Base-by-base conservation (phyloP, 37 sponge, comb jelly and placozoan species). In the Agelas oroides region DNA sequence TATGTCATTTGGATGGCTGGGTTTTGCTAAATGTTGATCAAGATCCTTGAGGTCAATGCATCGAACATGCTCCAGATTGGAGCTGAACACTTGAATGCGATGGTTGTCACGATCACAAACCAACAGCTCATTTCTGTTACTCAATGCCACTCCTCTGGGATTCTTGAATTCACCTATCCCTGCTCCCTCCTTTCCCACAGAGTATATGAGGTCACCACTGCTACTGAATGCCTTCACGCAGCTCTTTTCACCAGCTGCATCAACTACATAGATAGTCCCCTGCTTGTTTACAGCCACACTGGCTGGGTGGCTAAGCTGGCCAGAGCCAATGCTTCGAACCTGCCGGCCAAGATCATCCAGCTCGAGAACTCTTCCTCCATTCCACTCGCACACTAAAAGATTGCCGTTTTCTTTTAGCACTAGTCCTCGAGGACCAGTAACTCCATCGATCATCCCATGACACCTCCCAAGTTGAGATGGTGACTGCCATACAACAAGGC, bases 51-150 rank as follows among this genome's bases (percentile, higher is more conserved):
- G 20, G 31, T 72, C 65, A 0, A 69, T 73, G 11, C 16, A n/a
- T 32, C 83, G 59, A 34, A 40, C 21, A 16, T 32, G n/a, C 46
- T 58, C 37, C 27, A 82, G 74, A 5, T 35, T 15, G 1, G 20
- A 25, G 36, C 57, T 52, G 58, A 73, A 82, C 15, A 82, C 74
- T 35, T 82, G 83, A 19, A 82, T 58, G 0, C 83, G 73, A n/a
- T 72, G 73, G 31, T 82, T 82, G 46, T 60, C 57, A 5, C 60
- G 35, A 24, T 82, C 83, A 30, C 83, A 82, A 12, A 82, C 83
- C 15, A 36, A 82, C 1, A 82, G 73, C 46, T 72, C 74, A 28
- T 13, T 33, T n/a, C 25, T 52, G 30, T 25, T 28, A 13, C 28
- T 68, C n/a, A 65, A 1, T 21, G 13, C 18, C 1, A 82, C 30